Evolutionary conservation across 2,888 invertebrate genomes (phyloP), one percentile per base, ranked within the genome.

Genomic region (Acanthosoma haemorrhoidale): DNA sequence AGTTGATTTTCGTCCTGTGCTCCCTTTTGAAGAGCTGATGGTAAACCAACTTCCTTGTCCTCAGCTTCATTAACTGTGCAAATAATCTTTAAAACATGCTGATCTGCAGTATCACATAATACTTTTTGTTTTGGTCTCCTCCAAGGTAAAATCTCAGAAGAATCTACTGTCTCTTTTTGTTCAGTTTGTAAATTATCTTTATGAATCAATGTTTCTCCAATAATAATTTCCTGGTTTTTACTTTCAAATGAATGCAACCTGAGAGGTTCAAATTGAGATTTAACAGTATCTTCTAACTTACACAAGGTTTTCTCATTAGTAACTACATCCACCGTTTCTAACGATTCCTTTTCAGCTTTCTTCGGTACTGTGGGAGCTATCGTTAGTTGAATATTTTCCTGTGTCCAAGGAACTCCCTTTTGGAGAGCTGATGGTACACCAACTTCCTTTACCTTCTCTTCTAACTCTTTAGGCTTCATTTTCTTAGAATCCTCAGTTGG

Each of bases 241-340:
- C 8, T 16, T n/a, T 25, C 25, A 25, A 25, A 18, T 51, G 25
- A n/a, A 2, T 4, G 6, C 8, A n/a, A 6, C 13, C 11, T 4
- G 29, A 51, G 25, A 13, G 25, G 21, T 51, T 51, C 25, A 25
- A 25, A n/a, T 25, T 58, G 4, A 58, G 15, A 29, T 15, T 15
- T 58, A 1, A 15, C 31, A 6, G 58, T 29, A 29, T 15, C 15
- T 0, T 1, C 11, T 6, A 15, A 21, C 29, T 2, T 11, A 15
- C 4, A 4, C 8, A 4, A 4, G 6, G 8, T 41, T 4, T 4
- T 58, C 58, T 29, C 9, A 4, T n/a, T 8, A n/a, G 25, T 73
- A 72, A 73, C 75, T 59, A 74, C 60, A 9, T 75, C 57, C 13
- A 70, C 68, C 36, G 59, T 34, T 64, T 82, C 80, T 21, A 58